A percentile compares a stretch with the other conserved stretches of the same genome.
These are phyloP conservation scores for Peromyscus californicus DNA, from an alignment of 2,113 vertebrate species.

Conservation along the genomic window DNA sequence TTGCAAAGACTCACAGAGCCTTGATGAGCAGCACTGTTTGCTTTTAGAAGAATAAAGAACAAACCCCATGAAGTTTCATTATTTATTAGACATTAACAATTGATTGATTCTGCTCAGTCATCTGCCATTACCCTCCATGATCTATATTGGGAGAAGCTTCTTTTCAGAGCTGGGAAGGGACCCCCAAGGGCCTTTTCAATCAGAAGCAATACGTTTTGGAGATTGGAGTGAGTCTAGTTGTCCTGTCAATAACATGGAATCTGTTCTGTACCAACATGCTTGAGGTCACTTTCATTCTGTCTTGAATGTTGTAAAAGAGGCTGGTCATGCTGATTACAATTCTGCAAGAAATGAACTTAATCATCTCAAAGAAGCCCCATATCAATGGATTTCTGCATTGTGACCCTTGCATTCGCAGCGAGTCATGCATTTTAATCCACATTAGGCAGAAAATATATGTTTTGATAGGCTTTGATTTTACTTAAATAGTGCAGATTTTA, in stretches of 20 bases:
- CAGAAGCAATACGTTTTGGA: not conserved
- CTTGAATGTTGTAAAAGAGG: not conserved
- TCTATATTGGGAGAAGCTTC: not conserved
- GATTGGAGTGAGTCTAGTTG: not conserved
- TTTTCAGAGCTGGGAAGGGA: slow-evolving; percentile 2
- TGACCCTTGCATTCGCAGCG: slow-evolving; percentile 21
- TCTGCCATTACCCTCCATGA: not conserved
- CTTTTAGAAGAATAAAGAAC: slow-evolving; percentile 32
- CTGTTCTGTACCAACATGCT: not conserved
- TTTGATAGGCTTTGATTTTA: slow-evolving; percentile 76
- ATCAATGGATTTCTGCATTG: slow-evolving; percentile 52
- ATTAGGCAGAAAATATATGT: slow-evolving; percentile 58
- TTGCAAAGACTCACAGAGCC: slow-evolving; percentile 20
- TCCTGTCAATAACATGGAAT: not conserved
- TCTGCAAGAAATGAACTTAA: not conserved
- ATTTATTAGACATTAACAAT: slow-evolving; percentile 56
- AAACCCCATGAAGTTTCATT: not conserved
- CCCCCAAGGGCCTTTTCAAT: slow-evolving; percentile 45
- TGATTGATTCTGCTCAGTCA: slow-evolving; percentile 41
- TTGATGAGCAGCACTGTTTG: not conserved
- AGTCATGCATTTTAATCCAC: slow-evolving; percentile 23
- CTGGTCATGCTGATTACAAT: slow-evolving; percentile 21
- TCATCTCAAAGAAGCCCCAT: slow-evolving; percentile 47
- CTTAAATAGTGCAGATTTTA: slow-evolving; percentile 67
- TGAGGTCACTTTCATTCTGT: not conserved